Evolutionary conservation across 2,888 invertebrate genomes (phyloP).

Genomic region (Habrosyne pyritoides): DNA sequence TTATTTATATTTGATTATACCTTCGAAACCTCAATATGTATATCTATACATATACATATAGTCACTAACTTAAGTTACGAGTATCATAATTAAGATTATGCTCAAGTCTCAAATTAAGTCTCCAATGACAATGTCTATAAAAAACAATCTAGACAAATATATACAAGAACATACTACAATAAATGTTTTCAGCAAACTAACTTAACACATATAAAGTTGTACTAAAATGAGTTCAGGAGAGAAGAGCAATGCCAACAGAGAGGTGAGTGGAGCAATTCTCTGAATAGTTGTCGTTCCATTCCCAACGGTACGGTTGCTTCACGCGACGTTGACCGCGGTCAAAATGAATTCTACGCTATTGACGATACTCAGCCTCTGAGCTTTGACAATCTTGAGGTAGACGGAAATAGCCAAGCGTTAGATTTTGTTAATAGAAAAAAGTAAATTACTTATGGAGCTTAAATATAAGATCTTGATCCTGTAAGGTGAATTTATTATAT

Average conservation of each 20-base stretch:
- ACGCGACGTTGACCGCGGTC: constrained; percentile 13
- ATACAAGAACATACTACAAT: too few relatives aligned
- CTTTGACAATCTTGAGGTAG: neutral
- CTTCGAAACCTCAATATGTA: neutral
- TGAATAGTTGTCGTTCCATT: constrained; percentile 10
- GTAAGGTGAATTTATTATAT: too few relatives aligned
- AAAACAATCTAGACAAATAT: too few relatives aligned
- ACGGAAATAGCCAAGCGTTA: neutral
- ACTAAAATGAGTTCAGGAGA: neutral
- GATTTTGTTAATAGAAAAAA: too few relatives aligned
- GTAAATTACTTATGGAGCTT: too few relatives aligned
- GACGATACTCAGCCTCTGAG: neutral
- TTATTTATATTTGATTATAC: too few relatives aligned
- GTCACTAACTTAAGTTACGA: too few relatives aligned
- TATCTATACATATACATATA: too few relatives aligned
- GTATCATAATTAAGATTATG: too few relatives aligned
- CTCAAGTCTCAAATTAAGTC: too few relatives aligned
- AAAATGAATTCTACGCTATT: constrained; percentile 18
- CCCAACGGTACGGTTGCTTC: constrained; percentile 12
- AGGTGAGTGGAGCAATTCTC: neutral
- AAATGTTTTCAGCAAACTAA: neutral
- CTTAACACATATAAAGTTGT: neutral
- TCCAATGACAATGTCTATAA: too few relatives aligned
- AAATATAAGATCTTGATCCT: too few relatives aligned
- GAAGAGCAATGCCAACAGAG: neutral